Conservation (phyloP, 2,797 vertebrate genomes). For the Hylomyscus alleni region DNA sequence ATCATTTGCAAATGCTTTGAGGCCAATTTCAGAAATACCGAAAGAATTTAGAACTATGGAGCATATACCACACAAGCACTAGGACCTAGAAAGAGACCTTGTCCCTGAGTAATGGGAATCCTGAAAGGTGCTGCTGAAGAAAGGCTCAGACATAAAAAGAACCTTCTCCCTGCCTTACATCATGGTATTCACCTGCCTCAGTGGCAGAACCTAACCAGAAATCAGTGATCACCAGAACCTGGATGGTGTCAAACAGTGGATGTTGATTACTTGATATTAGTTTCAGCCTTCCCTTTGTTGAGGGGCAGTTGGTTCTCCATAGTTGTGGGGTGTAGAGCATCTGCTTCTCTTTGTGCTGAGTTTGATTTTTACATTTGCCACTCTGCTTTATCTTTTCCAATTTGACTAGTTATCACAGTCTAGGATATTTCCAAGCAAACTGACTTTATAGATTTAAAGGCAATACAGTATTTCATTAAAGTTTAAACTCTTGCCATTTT, state of each 20-base stretch:
- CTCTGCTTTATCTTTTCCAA: background rate
- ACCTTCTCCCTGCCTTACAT: background rate
- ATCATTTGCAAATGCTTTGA: background rate
- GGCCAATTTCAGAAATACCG: background rate
- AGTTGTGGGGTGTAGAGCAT: background rate
- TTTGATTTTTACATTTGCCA: background rate
- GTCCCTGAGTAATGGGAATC: background rate
- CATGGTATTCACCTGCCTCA: background rate
- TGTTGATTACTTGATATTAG: background rate
- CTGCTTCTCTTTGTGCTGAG: background rate
- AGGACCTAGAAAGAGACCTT: background rate
- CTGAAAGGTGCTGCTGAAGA: background rate
- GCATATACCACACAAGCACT: background rate
- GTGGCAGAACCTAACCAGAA: background rate
- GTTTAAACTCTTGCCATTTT: background rate
- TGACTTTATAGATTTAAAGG: background rate
- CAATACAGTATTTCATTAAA: background rate
- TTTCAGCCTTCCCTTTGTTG: background rate
- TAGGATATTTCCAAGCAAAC: background rate
- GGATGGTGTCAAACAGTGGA: background rate
- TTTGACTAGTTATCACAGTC: background rate
- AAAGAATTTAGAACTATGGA: background rate
- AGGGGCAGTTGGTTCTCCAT: background rate
- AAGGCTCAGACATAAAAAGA: background rate
- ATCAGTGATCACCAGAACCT: background rate